Base-by-base conservation (phyloP, 2,113 vertebrate genomes). In the Saimiri boliviensis region DNA sequence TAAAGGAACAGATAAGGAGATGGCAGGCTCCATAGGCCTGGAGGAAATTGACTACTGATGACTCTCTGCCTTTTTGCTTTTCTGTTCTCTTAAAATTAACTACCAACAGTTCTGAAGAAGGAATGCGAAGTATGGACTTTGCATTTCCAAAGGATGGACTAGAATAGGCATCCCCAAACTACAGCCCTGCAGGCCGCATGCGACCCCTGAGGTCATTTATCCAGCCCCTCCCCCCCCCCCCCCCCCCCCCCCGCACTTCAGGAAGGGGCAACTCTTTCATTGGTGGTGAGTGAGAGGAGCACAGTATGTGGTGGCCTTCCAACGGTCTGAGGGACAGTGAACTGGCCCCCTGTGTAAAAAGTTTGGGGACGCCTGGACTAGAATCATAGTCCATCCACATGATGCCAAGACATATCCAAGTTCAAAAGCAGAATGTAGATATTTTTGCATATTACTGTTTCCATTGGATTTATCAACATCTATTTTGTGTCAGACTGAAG, bases 371-470 rank as follows among this genome's bases (percentile, higher is more conserved):
- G n/a, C n/a, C n/a, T 56, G 11, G 1, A 45, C n/a, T 42, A 42
- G 42, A 42, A 6, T 42, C 56, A 86, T n/a, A 63, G 21, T 73
- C 70, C 45, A 79, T 74, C 17, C n/a, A 60, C 6, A 49, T 90
- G 58, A 82, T 63, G 30, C 85, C 21, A 94, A 76, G 13, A 49
- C 54, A 45, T 68, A 16, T 60, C n/a, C 35, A 91, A 77, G 16
- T 85, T 85, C 83, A 93, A 85, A 63, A 54, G 42, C 40, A 93
- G 30, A 70, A 73, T 89, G 14, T 87, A 71, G 56, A 21, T 35
- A 58, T 89, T 95, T 93, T 95, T 92, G 71, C 40, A 49, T 56
- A 94, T 73, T 74, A 74, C 12, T 80, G 7, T 76, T 92, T 52
- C 47, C 19, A 40, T 8, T 89, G 71, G 49, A 52, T 85, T 95